These are phyloP conservation scores for Drosophila nr. fundita DNA, from an alignment of 2,888 invertebrate species.

Conservation along the genomic window DNA sequence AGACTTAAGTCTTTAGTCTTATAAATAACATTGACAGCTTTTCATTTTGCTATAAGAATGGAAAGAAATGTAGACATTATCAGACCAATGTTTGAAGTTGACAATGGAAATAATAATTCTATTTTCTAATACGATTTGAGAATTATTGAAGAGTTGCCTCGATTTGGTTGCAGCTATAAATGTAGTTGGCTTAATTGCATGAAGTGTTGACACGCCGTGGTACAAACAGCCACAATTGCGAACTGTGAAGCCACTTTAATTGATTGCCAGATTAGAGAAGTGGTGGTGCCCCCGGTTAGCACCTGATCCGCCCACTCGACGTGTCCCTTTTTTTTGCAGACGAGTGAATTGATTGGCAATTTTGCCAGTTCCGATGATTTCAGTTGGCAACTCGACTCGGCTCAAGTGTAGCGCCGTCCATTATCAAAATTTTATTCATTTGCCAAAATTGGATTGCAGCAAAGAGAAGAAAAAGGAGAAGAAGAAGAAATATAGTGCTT, in stretches of 20 bases:
- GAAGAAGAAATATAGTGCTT: slow-evolving; percentile 16
- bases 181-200: not conserved
- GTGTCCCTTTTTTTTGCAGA: slow-evolving; percentile 29
- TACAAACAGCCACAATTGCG: slow-evolving; percentile 14
- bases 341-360: slow-evolving; percentile 58
- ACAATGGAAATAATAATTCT: not conserved
- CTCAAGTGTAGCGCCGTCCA: slow-evolving; percentile 48
- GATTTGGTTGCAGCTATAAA: not conserved
- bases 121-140: not conserved
- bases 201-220: slow-evolving; percentile 7
- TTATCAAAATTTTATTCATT: slow-evolving; percentile 53
- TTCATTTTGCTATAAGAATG: too few species aligned
- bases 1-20: not conserved
- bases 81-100: not conserved
- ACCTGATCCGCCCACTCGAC: not conserved
- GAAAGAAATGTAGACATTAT: not conserved
- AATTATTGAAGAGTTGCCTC: not conserved
- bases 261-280: slow-evolving; percentile 53
- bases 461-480: not conserved
- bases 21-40: not conserved
- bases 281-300: not conserved
- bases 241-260: slow-evolving; percentile 45
- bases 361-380: slow-evolving; percentile 48
- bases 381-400: slow-evolving; percentile 26
- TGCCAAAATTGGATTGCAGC: slow-evolving; percentile 4